Percentiles rank a stretch among this genome's conserved stretches.
phyloP scores from a whole-genome alignment of 2,888 invertebrate species.

The Pantelozetes paolii region DNA sequence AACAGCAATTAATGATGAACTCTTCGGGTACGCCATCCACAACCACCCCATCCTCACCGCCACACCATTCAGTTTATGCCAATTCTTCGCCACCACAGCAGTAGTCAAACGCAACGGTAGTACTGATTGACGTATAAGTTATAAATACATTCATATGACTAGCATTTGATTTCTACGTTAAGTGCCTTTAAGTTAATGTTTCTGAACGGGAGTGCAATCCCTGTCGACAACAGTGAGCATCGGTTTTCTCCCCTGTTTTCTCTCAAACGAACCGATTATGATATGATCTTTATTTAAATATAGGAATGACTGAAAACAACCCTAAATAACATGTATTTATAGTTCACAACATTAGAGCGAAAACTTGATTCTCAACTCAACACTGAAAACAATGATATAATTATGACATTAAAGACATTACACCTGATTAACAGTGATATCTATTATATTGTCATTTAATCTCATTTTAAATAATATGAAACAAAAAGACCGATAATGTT shows the following conservation, averaged over 20 bases:
- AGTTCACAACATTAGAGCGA: background rate
- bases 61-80: conserved; percentile 6
- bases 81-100: conserved; percentile 7
- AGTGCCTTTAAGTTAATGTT: conserved; percentile 20
- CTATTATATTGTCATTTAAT: background rate
- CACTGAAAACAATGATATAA: background rate
- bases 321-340: conserved; percentile 16
- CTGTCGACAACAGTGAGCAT: background rate
- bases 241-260: background rate
- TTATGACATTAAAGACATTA: conserved; percentile 16
- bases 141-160: background rate
- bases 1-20: conserved; percentile 23
- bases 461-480: conserved; percentile 4
- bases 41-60: conserved; percentile 11
- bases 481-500: background rate
- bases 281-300: conserved; percentile 7
- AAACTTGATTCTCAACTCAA: background rate
- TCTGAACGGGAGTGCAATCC: conserved; percentile 29
- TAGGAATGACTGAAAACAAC: conserved; percentile 3
- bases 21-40: background rate
- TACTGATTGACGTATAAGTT: background rate
- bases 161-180: conserved; percentile 17
- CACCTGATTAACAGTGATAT: conserved; percentile 1
- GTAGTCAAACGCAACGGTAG: conserved; percentile 20
- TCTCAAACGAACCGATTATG: background rate